Percentiles rank a stretch among this genome's conserved stretches.
Evolutionary conservation across 2,888 invertebrate species (phyloP).

Genomic region (Ditula angustiorana): DNA sequence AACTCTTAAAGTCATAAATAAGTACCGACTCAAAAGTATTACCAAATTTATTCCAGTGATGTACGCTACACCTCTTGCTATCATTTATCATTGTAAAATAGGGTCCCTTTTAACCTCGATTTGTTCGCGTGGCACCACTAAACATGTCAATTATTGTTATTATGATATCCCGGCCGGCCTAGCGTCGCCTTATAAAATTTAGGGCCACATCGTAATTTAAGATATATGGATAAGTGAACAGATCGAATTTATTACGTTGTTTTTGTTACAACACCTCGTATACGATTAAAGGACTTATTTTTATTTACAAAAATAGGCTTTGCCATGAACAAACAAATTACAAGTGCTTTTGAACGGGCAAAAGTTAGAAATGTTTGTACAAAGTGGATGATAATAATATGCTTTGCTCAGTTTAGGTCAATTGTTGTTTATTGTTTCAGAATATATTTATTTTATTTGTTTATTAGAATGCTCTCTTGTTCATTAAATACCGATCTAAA

Average conservation of each 20-base stretch:
- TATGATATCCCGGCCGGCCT: constrained; percentile 61
- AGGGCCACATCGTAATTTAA: constrained; percentile 50
- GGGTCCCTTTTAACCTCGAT: constrained; percentile 44
- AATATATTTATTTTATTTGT: too few relatives aligned
- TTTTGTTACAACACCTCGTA: not conserved
- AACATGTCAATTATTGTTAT: constrained; percentile 76
- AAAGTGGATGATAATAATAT: too few relatives aligned
- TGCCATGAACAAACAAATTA: too few relatives aligned
- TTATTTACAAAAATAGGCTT: too few relatives aligned
- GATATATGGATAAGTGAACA: constrained; percentile 40
- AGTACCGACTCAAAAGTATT: not conserved
- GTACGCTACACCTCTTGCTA: constrained; percentile 26
- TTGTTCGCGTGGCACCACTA: constrained; percentile 67
- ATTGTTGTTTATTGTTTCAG: too few relatives aligned
- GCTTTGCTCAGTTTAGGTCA: too few relatives aligned
- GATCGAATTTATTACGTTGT: constrained; percentile 32
- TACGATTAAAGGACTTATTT: not conserved
- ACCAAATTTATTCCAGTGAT: constrained; percentile 11
- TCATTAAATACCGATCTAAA: too few relatives aligned
- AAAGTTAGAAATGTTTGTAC: too few relatives aligned
- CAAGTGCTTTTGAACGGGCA: too few relatives aligned
- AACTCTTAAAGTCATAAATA: not conserved
- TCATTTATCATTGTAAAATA: constrained; percentile 48
- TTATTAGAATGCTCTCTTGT: too few relatives aligned
- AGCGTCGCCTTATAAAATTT: constrained; percentile 58